These are phyloP conservation scores for Troides oblongomaculatus DNA, from an alignment of 2,888 invertebrate genomes.

Conservation along the genomic window DNA sequence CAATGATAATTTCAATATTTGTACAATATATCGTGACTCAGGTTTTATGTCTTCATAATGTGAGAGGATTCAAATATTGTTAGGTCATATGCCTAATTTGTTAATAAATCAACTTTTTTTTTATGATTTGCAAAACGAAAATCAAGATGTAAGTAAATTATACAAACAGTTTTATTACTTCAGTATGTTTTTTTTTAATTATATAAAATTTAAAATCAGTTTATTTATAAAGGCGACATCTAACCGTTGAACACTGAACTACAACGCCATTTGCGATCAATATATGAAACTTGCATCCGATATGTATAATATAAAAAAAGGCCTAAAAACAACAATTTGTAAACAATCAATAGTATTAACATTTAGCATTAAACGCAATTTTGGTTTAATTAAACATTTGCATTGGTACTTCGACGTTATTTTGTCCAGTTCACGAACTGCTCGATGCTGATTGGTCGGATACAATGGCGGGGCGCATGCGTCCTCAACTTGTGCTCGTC, in stretches of 20 bases:
- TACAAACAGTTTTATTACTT: not conserved
- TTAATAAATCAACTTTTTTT: not conserved
- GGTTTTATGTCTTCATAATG: not conserved
- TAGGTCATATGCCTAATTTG: not conserved
- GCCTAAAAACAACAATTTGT: not conserved
- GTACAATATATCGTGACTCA: not conserved
- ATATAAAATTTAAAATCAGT: not conserved
- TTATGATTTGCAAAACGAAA: not conserved
- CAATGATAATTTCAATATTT: not conserved
- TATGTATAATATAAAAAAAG: conserved; percentile 31
- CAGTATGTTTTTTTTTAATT: too few species aligned
- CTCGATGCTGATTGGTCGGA: conserved; percentile 68
- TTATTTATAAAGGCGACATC: conserved; percentile 65
- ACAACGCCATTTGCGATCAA: conserved; percentile 40
- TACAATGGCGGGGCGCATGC: conserved; percentile 74
- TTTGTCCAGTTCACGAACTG: conserved; percentile 48
- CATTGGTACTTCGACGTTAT: conserved; percentile 43
- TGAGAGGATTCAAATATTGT: not conserved
- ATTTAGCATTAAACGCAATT: conserved; percentile 34
- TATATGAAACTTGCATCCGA: conserved; percentile 41
- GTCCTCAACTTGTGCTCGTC: conserved; percentile 66
- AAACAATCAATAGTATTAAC: conserved; percentile 19
- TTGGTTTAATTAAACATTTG: conserved; percentile 22
- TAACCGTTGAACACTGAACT: conserved; percentile 58
- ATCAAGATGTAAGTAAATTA: not conserved